Percentiles rank a stretch among this genome's conserved stretches.
Conservation (phyloP, 2,888 invertebrate species). For the Rotaria macrura region DNA sequence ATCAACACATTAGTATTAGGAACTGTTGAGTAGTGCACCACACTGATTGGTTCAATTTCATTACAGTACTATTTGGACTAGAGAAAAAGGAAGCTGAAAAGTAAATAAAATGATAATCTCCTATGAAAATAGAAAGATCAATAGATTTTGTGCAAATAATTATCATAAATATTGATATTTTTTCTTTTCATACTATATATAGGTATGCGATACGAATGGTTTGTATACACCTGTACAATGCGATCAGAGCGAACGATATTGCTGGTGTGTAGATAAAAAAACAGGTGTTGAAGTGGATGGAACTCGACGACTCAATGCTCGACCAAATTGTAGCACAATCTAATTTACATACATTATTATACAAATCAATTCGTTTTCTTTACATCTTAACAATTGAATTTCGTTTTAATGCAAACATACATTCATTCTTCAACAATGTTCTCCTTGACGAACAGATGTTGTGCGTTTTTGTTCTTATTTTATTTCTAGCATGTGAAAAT, state of each 20-base stretch:
- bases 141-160: no score
- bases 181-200: neutral
- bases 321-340: conserved; percentile 24
- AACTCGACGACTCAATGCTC: conserved; percentile 17
- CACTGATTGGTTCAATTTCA: no score
- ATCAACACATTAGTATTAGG: no score
- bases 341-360: neutral
- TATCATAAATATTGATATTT: no score
- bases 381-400: no score
- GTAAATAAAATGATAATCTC: no score
- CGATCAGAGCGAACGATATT: conserved; percentile 27
- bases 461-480: no score
- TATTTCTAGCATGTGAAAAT: neutral
- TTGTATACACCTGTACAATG: conserved; percentile 30
- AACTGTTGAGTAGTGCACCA: no score
- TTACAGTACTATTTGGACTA: no score
- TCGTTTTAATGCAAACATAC: neutral
- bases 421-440: neutral
- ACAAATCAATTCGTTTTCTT: neutral
- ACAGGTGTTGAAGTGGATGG: conserved; percentile 33
- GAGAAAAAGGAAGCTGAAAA: no score
- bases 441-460: neutral
- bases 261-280: conserved; percentile 32
- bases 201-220: conserved; percentile 28
- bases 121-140: no score